Evolutionary conservation across 2,113 vertebrate species (phyloP), one percentile per base, ranked within the genome.

Genomic region (Typhlomys cinereus): DNA sequence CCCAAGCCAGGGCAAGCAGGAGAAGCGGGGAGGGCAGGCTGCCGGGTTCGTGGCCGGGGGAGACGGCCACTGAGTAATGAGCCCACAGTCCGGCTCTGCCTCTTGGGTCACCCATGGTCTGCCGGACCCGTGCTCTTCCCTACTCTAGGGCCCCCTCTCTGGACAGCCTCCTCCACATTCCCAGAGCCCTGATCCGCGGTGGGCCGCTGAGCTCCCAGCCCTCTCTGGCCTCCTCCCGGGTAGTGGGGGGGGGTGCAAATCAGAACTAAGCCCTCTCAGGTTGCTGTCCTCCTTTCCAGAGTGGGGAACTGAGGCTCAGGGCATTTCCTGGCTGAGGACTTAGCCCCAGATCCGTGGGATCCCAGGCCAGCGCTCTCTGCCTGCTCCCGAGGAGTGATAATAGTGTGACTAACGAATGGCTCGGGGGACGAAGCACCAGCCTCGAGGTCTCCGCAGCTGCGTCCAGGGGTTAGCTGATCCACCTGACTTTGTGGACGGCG

Each of bases 11-110:
- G 11, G 9, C 23, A 52, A 39, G 88, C 57, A 61, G 91, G 92
- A 94, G 95, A 95, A 95, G 92, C 92, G 86, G 94, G 95, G 94
- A 88, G 93, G 96, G 94, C 93, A 87, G 87, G 91, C 90, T 31
- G 18, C 94, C 11, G 39, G 90, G 92, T 96, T 83, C 86, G 62
- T 11, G 90, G 70, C 86, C 62, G 27, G 23, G 85, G 84, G 90
- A 95, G 96, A 94, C 88, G 90, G 95, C 94, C 5, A 2, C 71
- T 95, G 94, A 96, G 61, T 93, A 93, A 96, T 95, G 93, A 94
- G 94, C 92, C 85, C 1, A 20, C 89, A 94, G 94, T 88, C 91
- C 80, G 74, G 93, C 81, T 70, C n/a, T 93, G 71, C 84, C 95
- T 84, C 81, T 82, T 59, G 89, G 96, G 96, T 97, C 96, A 94